Conservation (phyloP, 2,888 invertebrate genomes). For the Himalopsyche japonica region DNA sequence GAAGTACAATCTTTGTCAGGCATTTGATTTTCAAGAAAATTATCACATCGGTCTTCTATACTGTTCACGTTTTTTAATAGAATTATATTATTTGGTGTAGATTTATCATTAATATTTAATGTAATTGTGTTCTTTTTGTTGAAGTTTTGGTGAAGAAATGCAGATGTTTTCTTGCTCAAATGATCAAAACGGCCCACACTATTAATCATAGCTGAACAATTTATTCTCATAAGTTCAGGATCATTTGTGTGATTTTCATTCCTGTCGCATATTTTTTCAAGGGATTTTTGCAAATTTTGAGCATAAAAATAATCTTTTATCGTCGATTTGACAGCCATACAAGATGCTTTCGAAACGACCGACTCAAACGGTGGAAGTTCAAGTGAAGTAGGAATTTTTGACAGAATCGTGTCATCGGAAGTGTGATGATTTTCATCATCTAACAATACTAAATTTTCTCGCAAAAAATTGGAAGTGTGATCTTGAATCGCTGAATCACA, state of each 20-base stretch:
- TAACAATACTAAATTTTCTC: not conserved
- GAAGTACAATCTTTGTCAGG: not conserved
- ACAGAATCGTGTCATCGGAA: not conserved
- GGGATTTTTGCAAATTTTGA: not conserved
- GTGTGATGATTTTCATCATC: not conserved
- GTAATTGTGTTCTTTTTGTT: not conserved
- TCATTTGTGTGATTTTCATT: constrained; percentile 10
- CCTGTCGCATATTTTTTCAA: not conserved
- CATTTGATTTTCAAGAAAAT: not conserved
- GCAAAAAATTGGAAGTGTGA: not conserved
- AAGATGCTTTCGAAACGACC: not conserved
- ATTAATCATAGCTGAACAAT: not conserved
- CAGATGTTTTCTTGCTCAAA: not conserved
- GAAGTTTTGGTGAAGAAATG: not conserved
- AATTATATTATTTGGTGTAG: not conserved
- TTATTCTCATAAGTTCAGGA: not conserved
- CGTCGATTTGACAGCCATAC: constrained; percentile 3
- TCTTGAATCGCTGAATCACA: not conserved
- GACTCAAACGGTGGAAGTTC: constrained; percentile 21
- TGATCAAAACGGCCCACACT: not conserved
- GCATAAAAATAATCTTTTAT: constrained; percentile 13
- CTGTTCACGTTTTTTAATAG: not conserved
- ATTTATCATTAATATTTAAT: not conserved
- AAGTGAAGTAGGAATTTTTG: not conserved
- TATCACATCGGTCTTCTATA: not conserved